These are phyloP conservation scores for Flexamia atlantica DNA, from an alignment of 2,888 invertebrate species.

Conservation along the genomic window DNA sequence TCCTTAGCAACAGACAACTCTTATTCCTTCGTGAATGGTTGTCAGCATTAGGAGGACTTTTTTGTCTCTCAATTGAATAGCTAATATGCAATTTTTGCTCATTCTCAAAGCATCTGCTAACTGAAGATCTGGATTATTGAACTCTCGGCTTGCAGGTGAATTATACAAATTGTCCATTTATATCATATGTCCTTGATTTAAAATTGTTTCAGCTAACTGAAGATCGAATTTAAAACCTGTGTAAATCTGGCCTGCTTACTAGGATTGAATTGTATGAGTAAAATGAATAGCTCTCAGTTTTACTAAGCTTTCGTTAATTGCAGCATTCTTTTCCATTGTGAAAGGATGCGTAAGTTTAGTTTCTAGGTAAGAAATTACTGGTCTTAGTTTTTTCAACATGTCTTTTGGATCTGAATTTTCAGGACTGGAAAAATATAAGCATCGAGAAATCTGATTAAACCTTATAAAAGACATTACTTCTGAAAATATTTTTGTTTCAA, in stretches of 20 bases:
- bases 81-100: neutral
- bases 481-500: slow-evolving; percentile 1
- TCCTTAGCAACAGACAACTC: neutral
- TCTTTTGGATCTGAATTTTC: neutral
- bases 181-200: neutral
- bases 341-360: neutral
- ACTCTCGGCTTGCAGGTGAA: slow-evolving; percentile 12
- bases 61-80: slow-evolving; percentile 26
- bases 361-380: neutral
- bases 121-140: neutral
- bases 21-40: slow-evolving; percentile 27
- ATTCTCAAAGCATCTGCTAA: neutral
- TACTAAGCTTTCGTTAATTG: slow-evolving; percentile 39
- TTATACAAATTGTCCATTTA: slow-evolving; percentile 20
- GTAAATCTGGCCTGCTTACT: slow-evolving; percentile 21
- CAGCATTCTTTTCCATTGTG: slow-evolving; percentile 1
- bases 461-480: slow-evolving; percentile 8
- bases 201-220: slow-evolving; percentile 8
- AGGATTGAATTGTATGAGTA: slow-evolving; percentile 24
- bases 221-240: neutral
- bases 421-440: neutral
- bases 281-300: slow-evolving; percentile 26
- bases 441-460: slow-evolving; percentile 10
- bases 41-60: neutral
- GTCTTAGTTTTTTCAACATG: neutral